These are phyloP conservation scores for Malurus splendens DNA, from an alignment of 2,797 vertebrate genomes.

Conservation along the genomic window DNA sequence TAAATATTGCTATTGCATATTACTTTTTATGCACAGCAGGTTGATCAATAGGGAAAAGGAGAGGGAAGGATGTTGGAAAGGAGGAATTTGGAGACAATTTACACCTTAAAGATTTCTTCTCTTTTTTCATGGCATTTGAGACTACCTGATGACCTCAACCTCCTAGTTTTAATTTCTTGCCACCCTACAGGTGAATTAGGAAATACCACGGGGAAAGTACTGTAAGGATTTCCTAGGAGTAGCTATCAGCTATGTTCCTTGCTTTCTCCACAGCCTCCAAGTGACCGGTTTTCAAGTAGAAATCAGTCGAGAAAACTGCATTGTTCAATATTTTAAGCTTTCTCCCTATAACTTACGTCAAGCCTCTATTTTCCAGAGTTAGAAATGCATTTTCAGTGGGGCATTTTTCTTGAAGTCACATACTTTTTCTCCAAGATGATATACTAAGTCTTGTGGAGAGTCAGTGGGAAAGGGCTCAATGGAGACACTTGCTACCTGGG, in stretches of 20 bases:
- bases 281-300: not conserved
- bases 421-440: not conserved
- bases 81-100: not conserved
- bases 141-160: not conserved
- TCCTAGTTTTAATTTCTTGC: not conserved
- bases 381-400: not conserved
- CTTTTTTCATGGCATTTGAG: not conserved
- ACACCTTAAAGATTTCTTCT: not conserved
- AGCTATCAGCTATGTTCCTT: not conserved
- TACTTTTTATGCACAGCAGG: not conserved
- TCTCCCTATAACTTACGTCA: not conserved
- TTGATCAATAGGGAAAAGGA: not conserved
- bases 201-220: not conserved
- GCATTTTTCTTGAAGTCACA: not conserved
- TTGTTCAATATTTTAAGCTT: not conserved
- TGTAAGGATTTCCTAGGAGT: not conserved
- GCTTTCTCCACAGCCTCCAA: not conserved
- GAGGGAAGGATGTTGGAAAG: not conserved
- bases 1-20: not conserved
- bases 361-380: not conserved
- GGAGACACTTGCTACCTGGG: not conserved
- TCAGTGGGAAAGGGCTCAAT: not conserved
- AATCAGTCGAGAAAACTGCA: not conserved
- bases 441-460: not conserved
- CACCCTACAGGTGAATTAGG: not conserved